These are phyloP conservation scores for Oedothorax gibbosus DNA, from an alignment of 1,140 invertebrate genomes.

Conservation along the genomic window DNA sequence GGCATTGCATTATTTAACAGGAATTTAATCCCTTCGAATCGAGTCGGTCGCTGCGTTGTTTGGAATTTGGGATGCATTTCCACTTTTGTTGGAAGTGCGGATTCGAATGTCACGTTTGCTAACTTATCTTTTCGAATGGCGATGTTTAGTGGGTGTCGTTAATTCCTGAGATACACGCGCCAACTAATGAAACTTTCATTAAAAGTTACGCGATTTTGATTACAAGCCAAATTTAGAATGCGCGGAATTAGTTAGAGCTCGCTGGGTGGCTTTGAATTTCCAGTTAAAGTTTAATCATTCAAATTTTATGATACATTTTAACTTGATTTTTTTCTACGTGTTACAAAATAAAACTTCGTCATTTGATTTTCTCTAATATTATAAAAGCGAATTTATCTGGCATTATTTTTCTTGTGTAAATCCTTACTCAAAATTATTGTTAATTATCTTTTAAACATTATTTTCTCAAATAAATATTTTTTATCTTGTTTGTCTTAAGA, in stretches of 20 bases:
- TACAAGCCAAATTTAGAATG: slow-evolving; percentile 2
- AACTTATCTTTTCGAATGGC: not conserved
- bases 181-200: slow-evolving; percentile 23
- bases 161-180: not conserved
- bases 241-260: not conserved
- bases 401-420: too few species aligned
- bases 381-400: too few species aligned
- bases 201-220: not conserved
- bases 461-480: too few species aligned
- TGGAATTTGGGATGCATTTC: not conserved
- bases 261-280: not conserved
- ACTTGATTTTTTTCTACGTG: too few species aligned
- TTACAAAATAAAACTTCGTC: too few species aligned
- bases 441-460: too few species aligned
- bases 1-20: too few species aligned
- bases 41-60: not conserved
- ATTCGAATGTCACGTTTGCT: not conserved
- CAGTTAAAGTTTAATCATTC: not conserved
- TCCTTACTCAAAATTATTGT: too few species aligned
- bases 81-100: slow-evolving; percentile 5
- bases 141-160: slow-evolving; percentile 1
- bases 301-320: not conserved
- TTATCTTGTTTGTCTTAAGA: too few species aligned
- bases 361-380: too few species aligned
- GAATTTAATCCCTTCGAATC: slow-evolving; percentile 9